Evolutionary conservation across 2,113 vertebrate species (phyloP).

Genomic region (Podarcis muralis): DNA sequence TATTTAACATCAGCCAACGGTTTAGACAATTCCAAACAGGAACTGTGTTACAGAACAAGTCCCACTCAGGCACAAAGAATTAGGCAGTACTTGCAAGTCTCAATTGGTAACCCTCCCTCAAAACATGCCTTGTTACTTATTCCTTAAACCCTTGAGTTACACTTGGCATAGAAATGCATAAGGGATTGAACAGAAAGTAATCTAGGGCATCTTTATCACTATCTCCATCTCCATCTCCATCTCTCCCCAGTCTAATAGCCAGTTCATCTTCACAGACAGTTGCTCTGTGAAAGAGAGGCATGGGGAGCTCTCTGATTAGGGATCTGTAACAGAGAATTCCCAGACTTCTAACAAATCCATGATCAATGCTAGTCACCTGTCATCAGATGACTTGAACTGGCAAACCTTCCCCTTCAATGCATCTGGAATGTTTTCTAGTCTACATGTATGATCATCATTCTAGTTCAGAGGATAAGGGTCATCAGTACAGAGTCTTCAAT

Average conservation of each 20-base stretch:
- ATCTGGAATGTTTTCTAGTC: slow-evolving; percentile 19
- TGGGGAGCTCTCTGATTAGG: too few relatives aligned
- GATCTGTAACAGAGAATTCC: too few relatives aligned
- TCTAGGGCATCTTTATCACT: neutral
- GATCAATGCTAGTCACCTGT: neutral
- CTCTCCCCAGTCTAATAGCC: neutral
- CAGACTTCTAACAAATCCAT: neutral
- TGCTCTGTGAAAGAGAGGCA: neutral
- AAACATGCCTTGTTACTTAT: neutral
- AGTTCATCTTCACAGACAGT: neutral
- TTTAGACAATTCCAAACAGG: neutral
- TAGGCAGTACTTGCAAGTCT: too few relatives aligned
- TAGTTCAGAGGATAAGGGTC: rapidly evolving
- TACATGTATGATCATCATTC: slow-evolving; percentile 3
- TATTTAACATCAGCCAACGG: neutral
- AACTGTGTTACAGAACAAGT: neutral
- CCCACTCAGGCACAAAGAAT: neutral
- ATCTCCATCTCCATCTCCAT: too few relatives aligned
- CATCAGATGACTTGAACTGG: neutral
- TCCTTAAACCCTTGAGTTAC: neutral
- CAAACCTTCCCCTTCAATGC: neutral
- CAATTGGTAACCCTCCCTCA: neutral
- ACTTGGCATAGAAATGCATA: neutral
- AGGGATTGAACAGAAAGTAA: neutral
- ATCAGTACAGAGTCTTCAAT: slow-evolving; percentile 18